Evolutionary conservation across 2,113 vertebrate species (phyloP), one percentile per base, ranked within the genome.

Genomic region (Pimephales promelas): DNA sequence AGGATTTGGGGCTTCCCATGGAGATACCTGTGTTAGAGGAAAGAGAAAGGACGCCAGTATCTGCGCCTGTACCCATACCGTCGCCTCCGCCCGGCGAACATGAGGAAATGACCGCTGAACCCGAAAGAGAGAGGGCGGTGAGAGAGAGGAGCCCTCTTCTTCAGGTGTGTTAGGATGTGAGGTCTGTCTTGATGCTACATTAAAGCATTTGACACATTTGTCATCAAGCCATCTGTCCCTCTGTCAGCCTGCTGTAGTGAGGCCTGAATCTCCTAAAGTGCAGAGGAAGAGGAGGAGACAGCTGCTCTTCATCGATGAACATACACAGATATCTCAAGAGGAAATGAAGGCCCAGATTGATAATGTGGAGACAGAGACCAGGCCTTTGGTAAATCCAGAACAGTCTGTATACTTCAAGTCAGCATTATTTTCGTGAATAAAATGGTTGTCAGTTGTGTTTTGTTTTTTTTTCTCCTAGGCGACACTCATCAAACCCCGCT

Each of bases 301-400:
- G 89, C 90, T 94, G 75, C 40, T 90, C 73, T 94, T 94, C 86
- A 87, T 92, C 0, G 93, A 94, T 83, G 64, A 87, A 0, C 83
- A 90, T 26, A 94, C 91, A 0, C 94, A 94, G 90, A 66, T 94
- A 57, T 20, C 90, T 0, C 22, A 88, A 61, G 87, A 91, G 11
- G 86, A 4, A 74, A 84, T 88, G 86, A 87, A 88, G 86, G 20
- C 73, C 68, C 89, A 86, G 88, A 87, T 93, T 4, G 0, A 81
- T 0, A 7, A 93, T 75, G 85, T 84, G 3, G 75, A 54, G 26
- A 80, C 10, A 1, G 86, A 91, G 78, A 94, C 92, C 75, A 86
- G n/a, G 64, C 8, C 61, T 9, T 68, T 84, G 73, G 90, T 89
- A 0, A 10, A 54, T 59, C 7, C 24, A 52, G 5, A 1, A 52